These are phyloP conservation scores for Blomia tropicalis DNA, from an alignment of 2,888 invertebrate genomes.

Conservation along the genomic window DNA sequence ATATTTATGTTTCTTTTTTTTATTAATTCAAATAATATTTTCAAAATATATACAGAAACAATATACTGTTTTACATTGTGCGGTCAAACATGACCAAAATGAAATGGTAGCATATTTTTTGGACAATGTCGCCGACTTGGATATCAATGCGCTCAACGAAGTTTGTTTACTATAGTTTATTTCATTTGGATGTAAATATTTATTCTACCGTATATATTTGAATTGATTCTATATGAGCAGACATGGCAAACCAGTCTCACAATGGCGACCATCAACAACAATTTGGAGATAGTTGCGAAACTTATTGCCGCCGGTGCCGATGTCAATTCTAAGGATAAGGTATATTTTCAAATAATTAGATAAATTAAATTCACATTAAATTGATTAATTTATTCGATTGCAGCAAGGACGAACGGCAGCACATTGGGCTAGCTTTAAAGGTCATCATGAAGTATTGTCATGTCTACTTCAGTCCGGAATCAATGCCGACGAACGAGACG, in stretches of 20 bases:
- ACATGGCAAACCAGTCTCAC: slow-evolving; percentile 47
- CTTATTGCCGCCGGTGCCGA: slow-evolving; percentile 52
- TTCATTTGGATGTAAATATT: background rate
- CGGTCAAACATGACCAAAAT: slow-evolving; percentile 50
- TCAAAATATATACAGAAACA: slow-evolving; percentile 32
- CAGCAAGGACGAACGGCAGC: slow-evolving; percentile 50
- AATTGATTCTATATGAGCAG: too few species aligned
- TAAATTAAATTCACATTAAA: background rate
- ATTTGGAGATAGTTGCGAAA: slow-evolving; percentile 47
- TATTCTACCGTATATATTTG: too few species aligned
- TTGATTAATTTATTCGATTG: slow-evolving; percentile 25
- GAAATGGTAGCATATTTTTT: slow-evolving; percentile 50
- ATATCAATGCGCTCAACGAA: slow-evolving; percentile 47
- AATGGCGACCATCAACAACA: slow-evolving; percentile 56
- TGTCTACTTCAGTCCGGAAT: slow-evolving; percentile 37
- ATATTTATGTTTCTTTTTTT: slow-evolving; percentile 18
- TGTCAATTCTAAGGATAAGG: slow-evolving; percentile 53
- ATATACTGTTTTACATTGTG: slow-evolving; percentile 54
- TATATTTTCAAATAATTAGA: slow-evolving; percentile 34
- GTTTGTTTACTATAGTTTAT: slow-evolving; percentile 33
- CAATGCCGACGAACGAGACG: slow-evolving; percentile 35
- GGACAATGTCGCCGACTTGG: slow-evolving; percentile 46
- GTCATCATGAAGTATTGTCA: slow-evolving; percentile 47
- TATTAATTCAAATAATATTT: too few species aligned
- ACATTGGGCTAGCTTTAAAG: slow-evolving; percentile 53